Base-by-base conservation (phyloP, 1,140 invertebrate species). In the Acromyrmex echinatior region DNA sequence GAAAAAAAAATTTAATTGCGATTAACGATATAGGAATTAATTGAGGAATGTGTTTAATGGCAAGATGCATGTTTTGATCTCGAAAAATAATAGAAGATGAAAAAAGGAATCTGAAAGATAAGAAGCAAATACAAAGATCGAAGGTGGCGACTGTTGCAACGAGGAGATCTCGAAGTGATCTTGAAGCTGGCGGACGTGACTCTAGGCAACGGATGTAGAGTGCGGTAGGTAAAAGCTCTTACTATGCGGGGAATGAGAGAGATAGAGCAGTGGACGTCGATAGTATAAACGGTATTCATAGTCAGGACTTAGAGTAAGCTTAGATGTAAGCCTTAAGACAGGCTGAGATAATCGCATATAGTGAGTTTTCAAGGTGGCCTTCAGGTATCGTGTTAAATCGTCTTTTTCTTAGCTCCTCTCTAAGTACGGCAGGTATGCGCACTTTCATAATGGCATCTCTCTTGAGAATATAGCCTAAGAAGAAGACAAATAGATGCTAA, bases 181-280 rank as follows among this genome's bases (percentile, higher is more conserved):
- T 78, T 49, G 74, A 79, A 84, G 39, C 49, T 49, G 31, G 53
- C 56, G 60, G 39, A 51, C 80, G 31, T 79, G 74, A 79, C 82
- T 86, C 51, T 31, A 39, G 78, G 85, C 77, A 86, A 76, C 78
- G 65, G 53, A 70, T 73, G 77, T 25, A 58, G 73, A 76, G 80
- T 82, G 70, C 80, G 80, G 70, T 76, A 84, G 39, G 70, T 84
- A 84, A 84, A 70, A 84, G 70, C 53, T 84, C 70, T 74, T 58
- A 16, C 62, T 39, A 18, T 28, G 10, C 35, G 51, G 39, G 28
- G 53, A 71, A 45, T 3, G 53, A 71, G 45, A 53, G n/a, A 74
- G 60, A 81, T 25, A 31, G 45, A 60, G 35, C 18, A 49, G 58
- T 60, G 39, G 56, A 73, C 18, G 28, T 49, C 39, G 70, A 84